Conservation (phyloP, 2,888 invertebrate genomes). For the Onthophagus sagittarius region DNA sequence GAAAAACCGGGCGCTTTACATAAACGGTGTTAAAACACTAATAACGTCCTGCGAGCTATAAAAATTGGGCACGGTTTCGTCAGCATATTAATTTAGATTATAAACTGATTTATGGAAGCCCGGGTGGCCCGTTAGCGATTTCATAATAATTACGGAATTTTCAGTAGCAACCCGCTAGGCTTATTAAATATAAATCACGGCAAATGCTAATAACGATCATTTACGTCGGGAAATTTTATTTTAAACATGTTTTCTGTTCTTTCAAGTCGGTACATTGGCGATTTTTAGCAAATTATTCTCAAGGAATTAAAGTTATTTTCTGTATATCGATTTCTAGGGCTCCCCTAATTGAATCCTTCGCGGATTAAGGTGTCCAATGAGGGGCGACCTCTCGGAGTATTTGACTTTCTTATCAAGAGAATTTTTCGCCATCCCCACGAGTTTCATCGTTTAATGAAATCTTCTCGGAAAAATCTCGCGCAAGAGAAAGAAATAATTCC, state of each 20-base stretch:
- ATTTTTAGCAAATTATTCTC: background rate
- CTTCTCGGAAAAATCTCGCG: background rate
- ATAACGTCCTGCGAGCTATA: background rate
- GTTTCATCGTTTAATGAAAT: conserved; percentile 7
- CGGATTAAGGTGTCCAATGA: conserved; percentile 2
- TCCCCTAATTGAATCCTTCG: conserved; percentile 5
- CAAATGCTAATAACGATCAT: background rate
- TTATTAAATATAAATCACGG: background rate
- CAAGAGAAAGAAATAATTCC: conserved; percentile 6
- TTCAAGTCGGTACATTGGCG: background rate
- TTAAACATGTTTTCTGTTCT: background rate
- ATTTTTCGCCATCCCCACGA: conserved; percentile 1
- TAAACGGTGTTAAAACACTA: background rate
- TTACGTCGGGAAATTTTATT: background rate
- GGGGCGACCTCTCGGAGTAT: conserved; percentile 1
- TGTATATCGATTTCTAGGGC: background rate
- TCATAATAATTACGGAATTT: background rate
- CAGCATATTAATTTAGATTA: background rate
- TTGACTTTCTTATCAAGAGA: conserved; percentile 10
- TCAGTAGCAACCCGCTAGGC: background rate
- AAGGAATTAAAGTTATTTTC: background rate
- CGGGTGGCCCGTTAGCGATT: background rate
- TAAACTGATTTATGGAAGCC: background rate
- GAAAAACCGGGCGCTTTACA: background rate
- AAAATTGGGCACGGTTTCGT: background rate